These are phyloP conservation scores for Poicephalus gulielmi DNA, from an alignment of 2,113 vertebrate genomes.

Conservation along the genomic window DNA sequence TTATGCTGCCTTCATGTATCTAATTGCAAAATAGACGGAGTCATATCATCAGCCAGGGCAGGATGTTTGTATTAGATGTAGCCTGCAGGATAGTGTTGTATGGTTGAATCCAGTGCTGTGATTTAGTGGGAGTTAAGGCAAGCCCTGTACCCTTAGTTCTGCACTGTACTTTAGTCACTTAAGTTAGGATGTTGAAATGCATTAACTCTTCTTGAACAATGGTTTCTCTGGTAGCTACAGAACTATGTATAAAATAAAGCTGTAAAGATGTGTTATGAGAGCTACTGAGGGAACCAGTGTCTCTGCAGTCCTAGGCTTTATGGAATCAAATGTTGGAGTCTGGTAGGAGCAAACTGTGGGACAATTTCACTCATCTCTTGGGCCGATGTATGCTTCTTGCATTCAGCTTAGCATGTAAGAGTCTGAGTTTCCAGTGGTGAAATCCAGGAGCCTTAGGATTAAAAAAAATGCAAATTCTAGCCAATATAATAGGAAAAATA, in stretches of 20 bases:
- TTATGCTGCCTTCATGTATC: not conserved
- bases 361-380: not conserved
- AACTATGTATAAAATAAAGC: not conserved
- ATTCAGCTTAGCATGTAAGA: not conserved
- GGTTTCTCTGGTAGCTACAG: not conserved
- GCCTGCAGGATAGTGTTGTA: not conserved
- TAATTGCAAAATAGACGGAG: not conserved
- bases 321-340: not conserved
- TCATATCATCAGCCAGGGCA: not conserved
- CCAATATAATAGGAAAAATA: not conserved
- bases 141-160: not conserved
- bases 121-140: not conserved
- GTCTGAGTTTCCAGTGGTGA: not conserved
- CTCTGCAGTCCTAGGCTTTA: not conserved
- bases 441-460: not conserved
- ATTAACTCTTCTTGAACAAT: accelerated
- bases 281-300: not conserved
- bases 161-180: not conserved
- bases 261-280: not conserved
- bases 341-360: not conserved
- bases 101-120: not conserved
- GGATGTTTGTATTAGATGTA: not conserved
- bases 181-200: not conserved
- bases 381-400: not conserved
- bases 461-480: not conserved